phyloP scores from a whole-genome alignment of 2,888 invertebrate genomes.

The Catocala nupta region DNA sequence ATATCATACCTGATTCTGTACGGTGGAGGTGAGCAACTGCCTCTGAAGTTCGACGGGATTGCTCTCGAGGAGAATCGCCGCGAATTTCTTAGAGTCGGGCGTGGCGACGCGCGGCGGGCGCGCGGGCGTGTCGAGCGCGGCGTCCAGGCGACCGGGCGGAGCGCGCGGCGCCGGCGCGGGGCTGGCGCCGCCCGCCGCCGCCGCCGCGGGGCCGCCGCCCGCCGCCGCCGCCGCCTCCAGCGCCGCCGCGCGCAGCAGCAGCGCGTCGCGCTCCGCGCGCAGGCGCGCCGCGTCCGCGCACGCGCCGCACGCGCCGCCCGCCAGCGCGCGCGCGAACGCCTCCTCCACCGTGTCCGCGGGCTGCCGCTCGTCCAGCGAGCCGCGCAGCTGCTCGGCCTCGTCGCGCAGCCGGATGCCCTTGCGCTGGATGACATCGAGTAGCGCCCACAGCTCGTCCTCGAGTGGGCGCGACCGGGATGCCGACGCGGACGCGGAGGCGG shows the following conservation, averaged over 20 bases:
- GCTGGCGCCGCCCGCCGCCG: slow-evolving; percentile 67
- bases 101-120: slow-evolving; percentile 89
- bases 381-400: slow-evolving; percentile 90
- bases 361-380: slow-evolving; percentile 71
- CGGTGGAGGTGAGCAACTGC: slow-evolving; percentile 93
- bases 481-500: slow-evolving; percentile 86
- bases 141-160: slow-evolving; percentile 90
- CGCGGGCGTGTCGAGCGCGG: slow-evolving; percentile 89
- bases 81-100: slow-evolving; percentile 92
- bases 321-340: slow-evolving; percentile 86
- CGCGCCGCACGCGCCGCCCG: slow-evolving; percentile 60
- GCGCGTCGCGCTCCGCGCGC: slow-evolving; percentile 91
- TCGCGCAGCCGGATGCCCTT: slow-evolving; percentile 90
- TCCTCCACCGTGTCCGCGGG: slow-evolving; percentile 88
- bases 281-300: slow-evolving; percentile 82
- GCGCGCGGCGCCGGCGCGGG: slow-evolving; percentile 79
- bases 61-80: slow-evolving; percentile 94
- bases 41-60: slow-evolving; percentile 94
- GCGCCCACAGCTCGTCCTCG: slow-evolving; percentile 94
- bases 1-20: slow-evolving; percentile 92
- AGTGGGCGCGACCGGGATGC: slow-evolving; percentile 87
- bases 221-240: slow-evolving; percentile 87
- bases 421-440: slow-evolving; percentile 95
- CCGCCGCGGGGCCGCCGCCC: slow-evolving; percentile 89
- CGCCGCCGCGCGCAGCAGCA: slow-evolving; percentile 91